These are phyloP conservation scores for Palloptera scutellata DNA, from an alignment of 2,888 invertebrate genomes.

Conservation along the genomic window DNA sequence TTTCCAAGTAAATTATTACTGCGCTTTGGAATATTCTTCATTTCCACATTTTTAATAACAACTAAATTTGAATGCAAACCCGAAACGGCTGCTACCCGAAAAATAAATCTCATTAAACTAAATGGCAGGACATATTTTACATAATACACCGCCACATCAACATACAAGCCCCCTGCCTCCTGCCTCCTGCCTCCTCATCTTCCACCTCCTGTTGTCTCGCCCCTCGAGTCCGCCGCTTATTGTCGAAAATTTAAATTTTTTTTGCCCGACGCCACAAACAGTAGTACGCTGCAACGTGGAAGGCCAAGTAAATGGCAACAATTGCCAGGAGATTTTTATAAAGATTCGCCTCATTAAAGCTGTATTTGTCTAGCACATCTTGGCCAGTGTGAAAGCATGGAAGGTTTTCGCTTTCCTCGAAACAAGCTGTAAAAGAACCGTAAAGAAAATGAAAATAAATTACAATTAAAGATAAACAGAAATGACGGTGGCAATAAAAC, in stretches of 20 bases:
- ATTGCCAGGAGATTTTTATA: slow-evolving; percentile 74
- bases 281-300: slow-evolving; percentile 76
- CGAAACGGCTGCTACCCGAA: background rate
- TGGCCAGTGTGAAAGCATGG: slow-evolving; percentile 78
- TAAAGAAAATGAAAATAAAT: slow-evolving; percentile 24
- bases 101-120: slow-evolving; percentile 10
- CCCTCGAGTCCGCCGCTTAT: background rate
- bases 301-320: slow-evolving; percentile 70
- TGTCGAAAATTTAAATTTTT: slow-evolving; percentile 62
- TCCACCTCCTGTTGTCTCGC: background rate
- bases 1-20: too few relatives aligned
- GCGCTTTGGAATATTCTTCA: too few relatives aligned
- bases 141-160: too few relatives aligned
- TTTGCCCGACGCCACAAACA: slow-evolving; percentile 73
- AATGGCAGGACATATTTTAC: slow-evolving; percentile 3
- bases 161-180: too few relatives aligned
- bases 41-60: too few relatives aligned
- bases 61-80: too few relatives aligned
- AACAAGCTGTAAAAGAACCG: slow-evolving; percentile 70
- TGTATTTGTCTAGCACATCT: slow-evolving; percentile 77
- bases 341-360: slow-evolving; percentile 73
- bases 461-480: slow-evolving; percentile 16
- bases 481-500: background rate
- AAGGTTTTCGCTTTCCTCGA: slow-evolving; percentile 67
- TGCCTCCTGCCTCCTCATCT: too few relatives aligned